These are phyloP conservation scores for Hypselothyrea guttata DNA, from an alignment of 2,888 invertebrate genomes.

Conservation along the genomic window DNA sequence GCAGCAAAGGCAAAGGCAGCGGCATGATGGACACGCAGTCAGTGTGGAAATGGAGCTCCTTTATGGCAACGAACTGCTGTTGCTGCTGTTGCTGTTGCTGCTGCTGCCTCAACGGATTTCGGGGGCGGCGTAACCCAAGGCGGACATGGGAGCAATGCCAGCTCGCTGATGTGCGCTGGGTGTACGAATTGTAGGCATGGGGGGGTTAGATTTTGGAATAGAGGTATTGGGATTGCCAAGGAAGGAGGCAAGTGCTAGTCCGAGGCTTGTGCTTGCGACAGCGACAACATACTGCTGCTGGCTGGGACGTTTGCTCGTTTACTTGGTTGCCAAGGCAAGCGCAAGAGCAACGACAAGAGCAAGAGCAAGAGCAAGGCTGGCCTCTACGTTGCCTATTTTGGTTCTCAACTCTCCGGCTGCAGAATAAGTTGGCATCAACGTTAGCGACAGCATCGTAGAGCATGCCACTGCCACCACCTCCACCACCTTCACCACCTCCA, in stretches of 20 bases:
- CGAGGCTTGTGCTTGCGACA: slow-evolving; percentile 34
- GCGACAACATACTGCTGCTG: slow-evolving; percentile 45
- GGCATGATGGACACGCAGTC: slow-evolving; percentile 70
- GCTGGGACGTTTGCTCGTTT: slow-evolving; percentile 32
- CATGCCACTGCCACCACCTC: slow-evolving; percentile 44
- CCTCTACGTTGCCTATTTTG: slow-evolving; percentile 45
- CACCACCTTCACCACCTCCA: background rate
- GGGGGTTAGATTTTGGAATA: slow-evolving; percentile 50
- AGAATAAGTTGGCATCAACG: slow-evolving; percentile 73
- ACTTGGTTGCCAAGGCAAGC: slow-evolving; percentile 43
- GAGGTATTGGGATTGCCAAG: slow-evolving; percentile 25
- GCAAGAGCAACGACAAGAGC: slow-evolving; percentile 38
- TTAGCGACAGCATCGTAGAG: slow-evolving; percentile 50
- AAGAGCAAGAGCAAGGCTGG: slow-evolving; percentile 34
- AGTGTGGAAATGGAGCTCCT: slow-evolving; percentile 48
- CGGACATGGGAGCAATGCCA: slow-evolving; percentile 53
- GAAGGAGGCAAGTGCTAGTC: slow-evolving; percentile 22
- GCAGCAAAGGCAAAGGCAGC: slow-evolving; percentile 40
- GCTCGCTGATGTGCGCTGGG: slow-evolving; percentile 34
- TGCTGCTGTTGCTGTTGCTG: slow-evolving; percentile 14
- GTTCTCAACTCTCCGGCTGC: slow-evolving; percentile 39
- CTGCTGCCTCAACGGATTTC: slow-evolving; percentile 52
- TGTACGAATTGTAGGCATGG: no score
- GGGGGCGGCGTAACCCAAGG: slow-evolving; percentile 73
- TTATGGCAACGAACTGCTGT: slow-evolving; percentile 57